phyloP scores from a whole-genome alignment of 2,888 invertebrate genomes.

The Tenthredo notha region DNA sequence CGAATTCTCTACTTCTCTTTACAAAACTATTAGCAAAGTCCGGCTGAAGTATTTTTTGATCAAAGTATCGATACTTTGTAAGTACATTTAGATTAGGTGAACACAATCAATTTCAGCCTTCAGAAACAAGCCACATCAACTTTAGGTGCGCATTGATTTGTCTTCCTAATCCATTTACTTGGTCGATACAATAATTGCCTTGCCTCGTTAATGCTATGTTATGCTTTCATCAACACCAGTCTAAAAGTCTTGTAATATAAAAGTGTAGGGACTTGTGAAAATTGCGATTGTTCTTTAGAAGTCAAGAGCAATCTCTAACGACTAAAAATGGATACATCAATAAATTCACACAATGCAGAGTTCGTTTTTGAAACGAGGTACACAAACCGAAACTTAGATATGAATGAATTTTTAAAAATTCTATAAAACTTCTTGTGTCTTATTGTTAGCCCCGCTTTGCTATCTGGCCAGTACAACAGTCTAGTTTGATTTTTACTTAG shows the following conservation, averaged over 20 bases:
- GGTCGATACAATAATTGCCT: background rate
- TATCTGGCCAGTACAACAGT: slow-evolving; percentile 40
- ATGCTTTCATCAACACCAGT: background rate
- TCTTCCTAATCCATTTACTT: slow-evolving; percentile 28
- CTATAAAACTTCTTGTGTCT: background rate
- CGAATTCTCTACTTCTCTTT: background rate
- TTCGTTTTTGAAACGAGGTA: background rate
- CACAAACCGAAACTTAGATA: background rate
- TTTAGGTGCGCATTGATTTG: slow-evolving; percentile 2
- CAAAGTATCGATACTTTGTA: background rate
- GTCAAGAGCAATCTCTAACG: background rate
- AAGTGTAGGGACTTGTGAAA: background rate
- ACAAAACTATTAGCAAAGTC: background rate
- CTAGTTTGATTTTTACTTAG: slow-evolving; percentile 47
- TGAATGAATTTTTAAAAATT: slow-evolving; percentile 10
- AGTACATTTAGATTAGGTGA: background rate
- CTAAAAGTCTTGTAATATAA: background rate
- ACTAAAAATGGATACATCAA: background rate
- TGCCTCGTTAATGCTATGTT: background rate
- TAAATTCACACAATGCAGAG: background rate
- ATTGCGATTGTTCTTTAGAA: background rate
- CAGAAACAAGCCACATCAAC: background rate
- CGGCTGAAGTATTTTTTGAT: background rate
- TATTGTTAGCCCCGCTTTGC: slow-evolving; percentile 31
- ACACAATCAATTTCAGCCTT: background rate